Base-by-base conservation (phyloP, 1,140 invertebrate genomes). In the Achroia grisella region DNA sequence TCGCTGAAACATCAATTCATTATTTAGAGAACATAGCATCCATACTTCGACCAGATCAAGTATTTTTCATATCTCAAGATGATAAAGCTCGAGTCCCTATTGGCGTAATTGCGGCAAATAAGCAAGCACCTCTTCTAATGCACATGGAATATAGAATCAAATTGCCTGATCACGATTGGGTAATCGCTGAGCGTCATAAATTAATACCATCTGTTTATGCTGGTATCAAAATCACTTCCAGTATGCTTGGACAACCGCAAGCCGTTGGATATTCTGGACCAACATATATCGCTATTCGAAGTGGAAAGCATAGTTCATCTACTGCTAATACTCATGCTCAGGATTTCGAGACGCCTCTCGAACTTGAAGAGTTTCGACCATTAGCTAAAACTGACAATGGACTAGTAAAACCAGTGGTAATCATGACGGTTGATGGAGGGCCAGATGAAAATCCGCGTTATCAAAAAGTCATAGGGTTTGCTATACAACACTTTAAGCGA, bases 201-300 rank as follows among this genome's bases (percentile, higher is more conserved):
- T 51, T 81, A 42, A 82, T 79, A 48, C 71, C 69, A 39, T 61
- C 74, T 81, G 4, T 89, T 89, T 56, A 56, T 56, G 53, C 53
- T 47, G 47, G 47, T 44, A 50, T 50, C 52, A 62, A 58, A 62
- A 47, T 59, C 10, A 59, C 44, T 57, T 48, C 54, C 69, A 52
- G 60, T 52, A 44, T 42, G 41, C 32, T 44, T 41, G 52, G 42
- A 48, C 41, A 48, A 53, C 51, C 49, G 41, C 39, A 77, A 65
- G 66, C 68, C 44, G 63, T 69, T 37, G 45, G 50, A 50, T 79
- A 84, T 58, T 65, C 59, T 44, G 75, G 75, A 13, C 72, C 77
- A 50, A 82, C 66, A 48, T 81, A 62, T 53, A 70, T 82, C 34
- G 63, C 70, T 35, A 71, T 79, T 48, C 48, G 67, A 56, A 69